phyloP scores from a whole-genome alignment of 2,797 vertebrate genomes.

The Ispidina picta region DNA sequence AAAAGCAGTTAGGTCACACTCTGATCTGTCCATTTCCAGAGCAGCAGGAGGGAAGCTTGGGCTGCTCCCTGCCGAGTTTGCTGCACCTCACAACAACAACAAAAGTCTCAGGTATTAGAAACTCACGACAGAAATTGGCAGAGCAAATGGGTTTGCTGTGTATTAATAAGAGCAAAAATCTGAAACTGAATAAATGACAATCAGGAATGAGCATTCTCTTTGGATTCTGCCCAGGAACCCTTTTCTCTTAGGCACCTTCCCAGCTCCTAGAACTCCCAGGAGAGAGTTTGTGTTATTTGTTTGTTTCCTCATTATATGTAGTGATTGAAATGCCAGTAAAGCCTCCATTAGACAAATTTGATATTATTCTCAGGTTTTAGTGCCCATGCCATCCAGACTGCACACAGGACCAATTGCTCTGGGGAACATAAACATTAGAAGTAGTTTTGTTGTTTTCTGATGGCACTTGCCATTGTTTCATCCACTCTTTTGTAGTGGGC shows the following conservation, averaged over 20 bases:
- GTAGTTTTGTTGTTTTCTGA: not conserved
- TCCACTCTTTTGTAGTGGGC: not conserved
- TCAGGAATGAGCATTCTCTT: not conserved
- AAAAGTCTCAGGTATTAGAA: not conserved
- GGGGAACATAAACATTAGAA: not conserved
- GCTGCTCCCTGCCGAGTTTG: not conserved
- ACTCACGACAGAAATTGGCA: not conserved
- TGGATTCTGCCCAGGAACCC: not conserved
- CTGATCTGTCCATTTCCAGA: not conserved
- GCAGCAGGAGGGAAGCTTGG: not conserved
- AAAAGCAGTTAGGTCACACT: not conserved
- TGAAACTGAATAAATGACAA: not conserved
- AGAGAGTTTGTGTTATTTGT: not conserved
- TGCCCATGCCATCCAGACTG: not conserved
- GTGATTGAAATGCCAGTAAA: not conserved
- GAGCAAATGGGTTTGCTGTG: not conserved
- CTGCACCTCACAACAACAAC: not conserved
- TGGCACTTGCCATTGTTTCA: not conserved
- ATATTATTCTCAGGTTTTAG: not conserved
- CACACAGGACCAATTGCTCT: not conserved
- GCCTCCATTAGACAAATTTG: not conserved
- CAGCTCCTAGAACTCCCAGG: not conserved
- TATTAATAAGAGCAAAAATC: not conserved
- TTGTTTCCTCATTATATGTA: not conserved
- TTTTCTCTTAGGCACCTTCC: not conserved